Percentiles rank a stretch among this genome's conserved stretches.
phyloP scores from a whole-genome alignment of 2,113 vertebrate species.

The Alethe castanea region DNA sequence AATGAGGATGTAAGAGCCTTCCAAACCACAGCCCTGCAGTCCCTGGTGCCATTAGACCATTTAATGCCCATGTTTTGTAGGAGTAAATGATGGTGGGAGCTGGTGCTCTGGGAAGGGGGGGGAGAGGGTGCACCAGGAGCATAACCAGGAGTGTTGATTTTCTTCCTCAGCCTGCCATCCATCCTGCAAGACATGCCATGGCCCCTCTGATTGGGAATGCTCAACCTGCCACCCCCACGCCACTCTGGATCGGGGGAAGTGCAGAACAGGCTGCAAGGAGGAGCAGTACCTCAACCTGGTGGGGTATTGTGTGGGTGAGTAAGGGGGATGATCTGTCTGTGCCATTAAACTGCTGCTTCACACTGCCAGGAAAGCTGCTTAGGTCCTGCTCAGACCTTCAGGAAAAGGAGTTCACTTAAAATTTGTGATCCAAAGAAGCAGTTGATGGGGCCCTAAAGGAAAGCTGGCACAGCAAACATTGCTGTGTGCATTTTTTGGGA shows the following conservation, averaged over 20 bases:
- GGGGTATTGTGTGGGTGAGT: conserved; percentile 83
- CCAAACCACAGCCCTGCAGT: not conserved
- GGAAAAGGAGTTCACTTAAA: not conserved
- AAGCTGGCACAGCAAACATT: not conserved
- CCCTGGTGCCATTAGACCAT: not conserved
- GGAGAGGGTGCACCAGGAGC: not conserved
- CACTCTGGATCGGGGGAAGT: conserved; percentile 62
- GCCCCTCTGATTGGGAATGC: conserved; percentile 76
- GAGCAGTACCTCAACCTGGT: conserved; percentile 79
- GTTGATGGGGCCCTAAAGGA: not conserved
- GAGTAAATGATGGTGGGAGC: not conserved
- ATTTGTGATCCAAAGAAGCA: not conserved
- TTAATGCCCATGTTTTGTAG: not conserved
- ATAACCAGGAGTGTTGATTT: not conserved
- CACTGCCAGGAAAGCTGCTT: not conserved
- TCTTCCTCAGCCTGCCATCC: conserved; percentile 78
- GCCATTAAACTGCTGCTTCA: not conserved
- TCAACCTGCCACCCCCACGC: conserved; percentile 74
- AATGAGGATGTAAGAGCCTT: not conserved
- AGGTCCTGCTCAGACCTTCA: not conserved
- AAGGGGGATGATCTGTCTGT: not conserved
- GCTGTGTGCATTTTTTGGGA: not conserved
- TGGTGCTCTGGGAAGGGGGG: not conserved
- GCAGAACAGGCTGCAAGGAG: conserved; percentile 75
- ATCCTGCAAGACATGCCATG: conserved; percentile 76